A percentile compares a stretch with the other conserved stretches of the same genome.
phyloP scores from a whole-genome alignment of 2,888 invertebrate genomes.

The Drosophila limbata region DNA sequence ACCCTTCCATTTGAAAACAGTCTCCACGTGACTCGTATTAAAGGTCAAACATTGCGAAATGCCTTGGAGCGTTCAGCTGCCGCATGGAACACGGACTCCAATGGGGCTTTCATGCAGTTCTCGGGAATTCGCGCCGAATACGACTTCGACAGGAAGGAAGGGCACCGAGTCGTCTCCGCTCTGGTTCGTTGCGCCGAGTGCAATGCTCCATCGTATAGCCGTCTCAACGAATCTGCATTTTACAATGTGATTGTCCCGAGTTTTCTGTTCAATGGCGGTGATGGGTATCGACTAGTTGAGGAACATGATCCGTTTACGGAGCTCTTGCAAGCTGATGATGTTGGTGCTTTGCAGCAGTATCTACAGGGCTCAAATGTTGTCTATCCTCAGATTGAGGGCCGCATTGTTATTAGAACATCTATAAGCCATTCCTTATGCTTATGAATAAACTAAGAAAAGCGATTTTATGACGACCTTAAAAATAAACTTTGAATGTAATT shows the following conservation, averaged over 20 bases:
- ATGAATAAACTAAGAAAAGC: background rate
- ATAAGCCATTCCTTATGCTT: background rate
- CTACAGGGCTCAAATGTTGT: conserved; percentile 87
- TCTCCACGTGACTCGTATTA: conserved; percentile 88
- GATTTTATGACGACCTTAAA: background rate
- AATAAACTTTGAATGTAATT: background rate
- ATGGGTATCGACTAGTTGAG: conserved; percentile 86
- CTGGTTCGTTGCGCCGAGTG: conserved; percentile 90
- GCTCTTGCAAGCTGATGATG: conserved; percentile 86
- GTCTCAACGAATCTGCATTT: conserved; percentile 86
- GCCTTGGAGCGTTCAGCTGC: conserved; percentile 90
- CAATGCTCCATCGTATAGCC: conserved; percentile 87
- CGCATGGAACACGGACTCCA: conserved; percentile 85
- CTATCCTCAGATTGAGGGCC: conserved; percentile 88
- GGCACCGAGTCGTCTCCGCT: conserved; percentile 88
- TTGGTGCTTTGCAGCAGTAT: conserved; percentile 87
- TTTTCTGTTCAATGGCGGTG: conserved; percentile 91
- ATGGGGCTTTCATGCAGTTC: conserved; percentile 93
- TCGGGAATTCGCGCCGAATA: conserved; percentile 91
- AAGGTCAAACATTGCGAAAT: conserved; percentile 88
- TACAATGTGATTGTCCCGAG: conserved; percentile 90
- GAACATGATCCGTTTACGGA: conserved; percentile 35
- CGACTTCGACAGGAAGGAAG: conserved; percentile 88
- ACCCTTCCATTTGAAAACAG: conserved; percentile 92
- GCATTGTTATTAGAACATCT: conserved; percentile 85